Evolutionary conservation across 2,888 invertebrate species (phyloP).

Genomic region (Podotricha telesiphe): DNA sequence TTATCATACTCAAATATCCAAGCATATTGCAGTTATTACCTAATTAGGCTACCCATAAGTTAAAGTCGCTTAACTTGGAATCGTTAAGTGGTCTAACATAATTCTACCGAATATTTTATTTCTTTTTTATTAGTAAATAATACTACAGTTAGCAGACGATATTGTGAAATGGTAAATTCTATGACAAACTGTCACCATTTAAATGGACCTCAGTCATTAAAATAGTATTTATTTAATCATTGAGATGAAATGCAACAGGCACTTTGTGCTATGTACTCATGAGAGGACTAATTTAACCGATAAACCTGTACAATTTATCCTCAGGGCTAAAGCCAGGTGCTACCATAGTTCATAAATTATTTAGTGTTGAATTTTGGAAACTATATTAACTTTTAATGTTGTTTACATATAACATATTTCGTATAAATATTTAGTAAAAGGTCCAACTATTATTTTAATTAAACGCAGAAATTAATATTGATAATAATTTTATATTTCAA

Average conservation of each 20-base stretch:
- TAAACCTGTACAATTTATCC: slow-evolving; percentile 45
- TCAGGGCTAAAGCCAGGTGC: slow-evolving; percentile 40
- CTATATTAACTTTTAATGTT: neutral
- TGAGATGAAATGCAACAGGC: slow-evolving; percentile 52
- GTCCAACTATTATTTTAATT: neutral
- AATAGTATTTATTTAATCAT: slow-evolving; percentile 59
- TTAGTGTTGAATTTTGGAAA: slow-evolving; percentile 24
- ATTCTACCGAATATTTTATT: too few species aligned
- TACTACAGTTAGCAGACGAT: too few species aligned
- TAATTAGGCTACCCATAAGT: neutral
- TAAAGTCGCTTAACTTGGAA: too few species aligned
- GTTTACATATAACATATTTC: neutral
- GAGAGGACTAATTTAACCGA: slow-evolving; percentile 49
- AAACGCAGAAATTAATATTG: too few species aligned
- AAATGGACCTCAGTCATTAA: slow-evolving; percentile 12
- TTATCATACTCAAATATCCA: neutral
- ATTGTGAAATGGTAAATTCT: neutral
- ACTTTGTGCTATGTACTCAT: slow-evolving; percentile 49
- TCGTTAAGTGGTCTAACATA: too few species aligned
- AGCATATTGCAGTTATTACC: neutral
- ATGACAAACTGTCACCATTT: neutral
- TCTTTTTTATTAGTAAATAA: too few species aligned
- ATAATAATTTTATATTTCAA: too few species aligned
- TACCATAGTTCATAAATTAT: slow-evolving; percentile 41
- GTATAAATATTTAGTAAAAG: neutral